Evolutionary conservation across 2,888 invertebrate genomes (phyloP), one percentile per base, ranked within the genome.

Genomic region (Siphlonurus alternatus): DNA sequence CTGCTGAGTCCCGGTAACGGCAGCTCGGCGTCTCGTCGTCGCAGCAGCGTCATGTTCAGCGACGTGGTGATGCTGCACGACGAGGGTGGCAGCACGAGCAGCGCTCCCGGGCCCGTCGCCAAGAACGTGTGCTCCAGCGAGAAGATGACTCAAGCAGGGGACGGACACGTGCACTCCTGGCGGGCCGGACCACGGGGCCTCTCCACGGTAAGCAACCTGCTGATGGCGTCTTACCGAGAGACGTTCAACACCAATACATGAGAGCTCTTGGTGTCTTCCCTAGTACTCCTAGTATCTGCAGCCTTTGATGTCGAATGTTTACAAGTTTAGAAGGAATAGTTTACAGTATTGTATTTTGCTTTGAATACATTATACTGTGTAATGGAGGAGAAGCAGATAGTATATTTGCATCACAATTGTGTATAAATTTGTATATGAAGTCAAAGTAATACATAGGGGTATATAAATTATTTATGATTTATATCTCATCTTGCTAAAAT

Each of bases 31-130:
- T 56, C 56, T 20, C 80, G 87, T 20, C 81, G 91, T 20, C 80
- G 89, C 63, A 90, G 91, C 54, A 89, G 89, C 68, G 92, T 92
- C 66, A 91, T 91, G 89, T 92, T 92, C 77, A 90, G 88, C 72
- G 90, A 91, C 73, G 87, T 89, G 51, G 87, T 91, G 18, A 78
- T 90, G 54, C 80, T 89, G 38, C 89, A 90, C 72, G 84, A 84
- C 23, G 74, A 76, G 69, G 74, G 73, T 61, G 66, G 72, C 75
- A 20, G 75, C 74, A 54, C 60, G 53, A 53, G 67, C 25, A 66
- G 69, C 61, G 66, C 64, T 19, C 60, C 56, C 38, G 53, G 59
- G 18, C 38, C 38, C 5, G 68, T 67, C 53, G 66, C 68, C 70
- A 81, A 80, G 72, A 84, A 83, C 73, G 79, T 89, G 51, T 89